Evolutionary conservation across 1,140 invertebrate genomes (phyloP), one percentile per base, ranked within the genome.

Genomic region (Coelopa frigida): DNA sequence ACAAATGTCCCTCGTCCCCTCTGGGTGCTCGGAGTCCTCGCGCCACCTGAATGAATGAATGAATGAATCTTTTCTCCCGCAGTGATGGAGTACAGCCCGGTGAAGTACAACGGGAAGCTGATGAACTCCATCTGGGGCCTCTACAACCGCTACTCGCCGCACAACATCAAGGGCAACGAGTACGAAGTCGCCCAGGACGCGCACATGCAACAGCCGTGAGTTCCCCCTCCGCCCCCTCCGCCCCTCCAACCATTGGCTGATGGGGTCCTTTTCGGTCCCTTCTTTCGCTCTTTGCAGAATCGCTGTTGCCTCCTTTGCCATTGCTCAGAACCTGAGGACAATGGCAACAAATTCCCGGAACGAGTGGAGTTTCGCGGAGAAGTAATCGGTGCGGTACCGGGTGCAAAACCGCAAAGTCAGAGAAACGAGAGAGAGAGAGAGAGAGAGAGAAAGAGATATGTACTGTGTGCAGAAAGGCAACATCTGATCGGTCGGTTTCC

Each of bases 51-150:
- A 21, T 20, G 42, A 44, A 22, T 21, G 12, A 22, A 10, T 37
- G 35, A 18, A 17, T 17, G n/a, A 26, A n/a, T 43, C 49, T 49
- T 24, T 21, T 35, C 26, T 26, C 31, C 58, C 57, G 8, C 46
- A 77, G 75, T 68, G 23, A 56, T 64, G 38, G 75, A 78, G 50
- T 61, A 73, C 29, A 72, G 76, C 4, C 84, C 84, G 2, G 61
- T 80, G 26, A 84, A 88, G 55, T 91, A 91, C 66, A 89, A 83
- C 68, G 83, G 82, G 63, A 89, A 89, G 61, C 58, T 89, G 54
- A 90, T 91, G 88, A 89, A 89, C 64, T 87, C 84, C 60, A 89
- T 91, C 64, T 91, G 88, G 88, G 87, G 87, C 8, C 70, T 84
- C 40, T 91, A 91, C 73, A 91, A 91, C 63, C 79, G 83, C 33